Percentiles rank a stretch among this genome's conserved stretches.
phyloP scores from a whole-genome alignment of 2,888 invertebrate species.

The Lacanobia oleracea region DNA sequence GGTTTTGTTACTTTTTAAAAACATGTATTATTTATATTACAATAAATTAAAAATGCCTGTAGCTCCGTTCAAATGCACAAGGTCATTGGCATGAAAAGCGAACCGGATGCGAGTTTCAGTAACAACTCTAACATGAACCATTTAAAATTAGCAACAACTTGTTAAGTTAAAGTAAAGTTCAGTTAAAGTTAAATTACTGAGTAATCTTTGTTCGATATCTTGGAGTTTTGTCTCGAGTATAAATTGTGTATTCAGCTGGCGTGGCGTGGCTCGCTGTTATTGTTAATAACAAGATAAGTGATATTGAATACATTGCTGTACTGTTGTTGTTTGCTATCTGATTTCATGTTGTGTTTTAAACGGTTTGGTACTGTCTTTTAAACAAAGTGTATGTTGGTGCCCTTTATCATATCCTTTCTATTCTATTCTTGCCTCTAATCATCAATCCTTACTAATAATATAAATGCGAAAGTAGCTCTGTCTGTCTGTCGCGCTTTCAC shows the following conservation, averaged over 20 bases:
- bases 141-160: slow-evolving; percentile 41
- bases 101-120: neutral
- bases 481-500: too few relatives aligned
- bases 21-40: too few relatives aligned
- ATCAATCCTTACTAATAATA: too few relatives aligned
- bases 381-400: neutral
- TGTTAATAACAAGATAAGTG: slow-evolving; percentile 38
- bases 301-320: slow-evolving; percentile 25
- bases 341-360: neutral
- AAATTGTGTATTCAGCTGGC: slow-evolving; percentile 57
- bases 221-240: slow-evolving; percentile 47
- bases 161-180: slow-evolving; percentile 39
- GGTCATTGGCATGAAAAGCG: too few relatives aligned
- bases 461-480: too few relatives aligned
- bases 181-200: slow-evolving; percentile 60
- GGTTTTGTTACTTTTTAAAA: too few relatives aligned
- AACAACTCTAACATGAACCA: slow-evolving; percentile 9
- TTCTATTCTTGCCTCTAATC: too few relatives aligned
- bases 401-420: neutral
- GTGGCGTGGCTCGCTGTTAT: slow-evolving; percentile 29
- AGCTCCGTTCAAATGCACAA: too few relatives aligned
- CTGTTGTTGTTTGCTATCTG: neutral
- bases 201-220: slow-evolving; percentile 61
- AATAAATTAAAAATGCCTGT: too few relatives aligned
- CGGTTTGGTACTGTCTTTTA: neutral